Evolutionary conservation across 2,113 vertebrate genomes (phyloP), one percentile per base, ranked within the genome.

Genomic region (Limanda limanda): DNA sequence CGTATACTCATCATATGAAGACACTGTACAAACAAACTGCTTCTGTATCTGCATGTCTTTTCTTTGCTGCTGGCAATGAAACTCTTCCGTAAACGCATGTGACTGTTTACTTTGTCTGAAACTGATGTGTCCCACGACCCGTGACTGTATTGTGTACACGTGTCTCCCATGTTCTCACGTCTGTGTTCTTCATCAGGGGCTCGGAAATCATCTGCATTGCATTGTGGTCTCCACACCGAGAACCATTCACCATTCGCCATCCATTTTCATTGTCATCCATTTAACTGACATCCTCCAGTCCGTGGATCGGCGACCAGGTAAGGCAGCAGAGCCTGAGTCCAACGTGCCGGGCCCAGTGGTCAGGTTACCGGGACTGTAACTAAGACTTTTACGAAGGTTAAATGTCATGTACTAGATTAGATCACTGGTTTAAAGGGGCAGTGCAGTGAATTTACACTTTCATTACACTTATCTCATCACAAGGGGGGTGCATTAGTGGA

Each of bases 261-360:
- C 54, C 64, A 76, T 88, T 86, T 73, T n/a, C 76, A 83, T 87
- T 74, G 0, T 71, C 64, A 81, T 79, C 74, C 74, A 78, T 85
- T 69, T 63, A 71, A 86, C 79, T 76, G 12, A 40, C 83, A 85
- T 78, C 24, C 76, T 83, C 66, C 79, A 62, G 67, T 82, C 71
- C 68, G 51, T 62, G 81, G 81, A 82, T 66, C 86, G 62, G 57
- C 78, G 2, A 76, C 17, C 81, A 93, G 91, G 89, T 93, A 92
- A 93, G 92, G 80, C 60, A 51, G 65, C 70, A 57, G 51, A 54
- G 70, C 54, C 64, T 27, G 48, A 20, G 68, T 40, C 20, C 45
- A 37, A 54, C 15, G 7, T 40, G 14, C n/a, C 48, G 23, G 57
- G 3, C 64, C n/a, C n/a, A n/a, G n/a, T n/a, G 8, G 23, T 42